A percentile compares a stretch with the other conserved stretches of the same genome.
These are phyloP conservation scores for Hephaestus fuliginosus DNA, from an alignment of 2,797 vertebrate genomes.

Conservation along the genomic window DNA sequence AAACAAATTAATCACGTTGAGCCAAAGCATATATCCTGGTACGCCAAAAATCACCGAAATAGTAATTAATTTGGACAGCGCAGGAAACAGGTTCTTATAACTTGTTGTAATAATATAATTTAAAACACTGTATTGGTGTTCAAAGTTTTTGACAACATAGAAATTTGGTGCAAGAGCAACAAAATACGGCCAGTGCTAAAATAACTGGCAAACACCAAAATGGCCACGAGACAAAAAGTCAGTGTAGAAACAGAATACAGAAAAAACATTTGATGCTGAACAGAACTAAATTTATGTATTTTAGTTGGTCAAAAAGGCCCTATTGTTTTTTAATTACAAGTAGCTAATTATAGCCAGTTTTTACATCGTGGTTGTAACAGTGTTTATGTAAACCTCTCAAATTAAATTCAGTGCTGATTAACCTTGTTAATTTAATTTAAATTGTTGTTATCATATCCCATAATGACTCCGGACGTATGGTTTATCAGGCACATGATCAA, in stretches of 20 bases:
- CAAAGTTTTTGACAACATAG: neutral
- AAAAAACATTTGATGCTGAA: neutral
- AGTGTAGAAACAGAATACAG: constrained; percentile 9
- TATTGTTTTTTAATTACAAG: neutral
- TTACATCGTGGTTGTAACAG: constrained; percentile 4
- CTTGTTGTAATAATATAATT: too few species aligned
- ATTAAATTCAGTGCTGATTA: constrained; percentile 22
- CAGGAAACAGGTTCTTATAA: neutral
- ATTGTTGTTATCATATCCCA: constrained; percentile 29
- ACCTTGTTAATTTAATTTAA: constrained; percentile 32
- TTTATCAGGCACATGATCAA: constrained; percentile 38
- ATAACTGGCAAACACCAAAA: neutral
- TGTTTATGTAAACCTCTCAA: constrained; percentile 38
- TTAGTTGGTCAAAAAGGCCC: constrained; percentile 9
- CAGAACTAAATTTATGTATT: constrained; percentile 13
- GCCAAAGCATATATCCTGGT: constrained; percentile 17
- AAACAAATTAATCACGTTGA: constrained; percentile 60
- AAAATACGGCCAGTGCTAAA: neutral
- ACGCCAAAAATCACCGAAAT: constrained; percentile 29
- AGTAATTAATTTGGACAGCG: constrained; percentile 13
- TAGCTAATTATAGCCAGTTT: constrained; percentile 7
- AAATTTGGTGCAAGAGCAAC: neutral
- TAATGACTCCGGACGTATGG: constrained; percentile 33
- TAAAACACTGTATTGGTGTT: neutral
- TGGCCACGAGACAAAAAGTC: constrained; percentile 1